These are phyloP conservation scores for Mythimna ferrago DNA, from an alignment of 2,888 invertebrate genomes.

Conservation along the genomic window DNA sequence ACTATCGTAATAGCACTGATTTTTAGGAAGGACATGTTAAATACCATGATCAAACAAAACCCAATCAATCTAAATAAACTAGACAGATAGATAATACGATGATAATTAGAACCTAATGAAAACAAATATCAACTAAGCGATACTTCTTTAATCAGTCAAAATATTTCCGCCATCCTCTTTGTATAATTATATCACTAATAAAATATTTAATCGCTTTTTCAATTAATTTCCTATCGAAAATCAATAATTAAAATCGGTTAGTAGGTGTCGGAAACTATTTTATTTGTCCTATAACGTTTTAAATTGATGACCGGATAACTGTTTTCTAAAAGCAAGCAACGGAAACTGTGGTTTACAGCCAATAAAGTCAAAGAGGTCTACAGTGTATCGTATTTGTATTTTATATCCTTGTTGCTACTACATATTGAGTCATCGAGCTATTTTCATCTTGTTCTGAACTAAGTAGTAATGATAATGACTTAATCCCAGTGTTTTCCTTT, in stretches of 20 bases:
- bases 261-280: constrained; percentile 19
- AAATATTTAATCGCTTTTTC: constrained; percentile 17
- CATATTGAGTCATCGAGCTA: constrained; percentile 28
- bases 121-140: constrained; percentile 9
- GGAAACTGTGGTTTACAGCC: constrained; percentile 21
- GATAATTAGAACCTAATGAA: constrained; percentile 20
- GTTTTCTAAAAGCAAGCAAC: constrained; percentile 15
- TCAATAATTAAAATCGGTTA: constrained; percentile 45
- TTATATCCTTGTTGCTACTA: constrained; percentile 9
- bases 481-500: constrained; percentile 8
- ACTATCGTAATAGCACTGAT: background rate
- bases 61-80: constrained; percentile 7
- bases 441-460: constrained; percentile 18
- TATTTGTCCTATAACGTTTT: background rate
- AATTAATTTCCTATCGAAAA: constrained; percentile 38
- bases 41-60: constrained; percentile 1
- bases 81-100: constrained; percentile 5
- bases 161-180: constrained; percentile 34
- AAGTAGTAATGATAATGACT: constrained; percentile 16
- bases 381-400: constrained; percentile 24
- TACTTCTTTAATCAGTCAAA: constrained; percentile 29
- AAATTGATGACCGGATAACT: constrained; percentile 2
- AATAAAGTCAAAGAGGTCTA: constrained; percentile 10
- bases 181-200: constrained; percentile 6
- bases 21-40: background rate